Percentiles rank a stretch among this genome's conserved stretches.
Evolutionary conservation across 2,888 invertebrate species (phyloP).

Genomic region (Andrena haemorrhoa): DNA sequence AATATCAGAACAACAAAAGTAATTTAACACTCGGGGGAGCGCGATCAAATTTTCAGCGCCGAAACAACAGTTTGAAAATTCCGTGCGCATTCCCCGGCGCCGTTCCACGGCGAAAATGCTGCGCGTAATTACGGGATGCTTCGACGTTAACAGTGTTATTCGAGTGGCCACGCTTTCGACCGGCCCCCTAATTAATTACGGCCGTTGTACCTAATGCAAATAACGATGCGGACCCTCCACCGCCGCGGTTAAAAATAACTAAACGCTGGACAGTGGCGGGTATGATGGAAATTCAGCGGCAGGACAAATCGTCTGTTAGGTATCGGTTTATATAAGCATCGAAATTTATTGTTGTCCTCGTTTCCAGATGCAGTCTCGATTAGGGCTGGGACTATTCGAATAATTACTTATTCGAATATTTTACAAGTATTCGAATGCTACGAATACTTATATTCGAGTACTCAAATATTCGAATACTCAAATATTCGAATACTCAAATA

Average conservation of each 20-base stretch:
- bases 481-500: too few species aligned
- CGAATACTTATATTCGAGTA: too few species aligned
- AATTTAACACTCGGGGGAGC: constrained; percentile 33
- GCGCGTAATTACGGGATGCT: constrained; percentile 45
- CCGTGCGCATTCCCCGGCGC: constrained; percentile 4
- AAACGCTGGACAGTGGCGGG: neutral
- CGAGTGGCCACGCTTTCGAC: constrained; percentile 22
- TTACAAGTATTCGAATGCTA: too few species aligned
- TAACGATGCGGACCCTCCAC: neutral
- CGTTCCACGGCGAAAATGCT: constrained; percentile 13
- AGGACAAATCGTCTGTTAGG: neutral
- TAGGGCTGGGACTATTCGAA: too few species aligned
- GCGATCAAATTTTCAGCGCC: constrained; percentile 21
- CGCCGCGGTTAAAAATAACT: neutral
- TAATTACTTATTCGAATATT: too few species aligned
- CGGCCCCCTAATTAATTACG: constrained; percentile 44
- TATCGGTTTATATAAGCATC: neutral
- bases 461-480: too few species aligned
- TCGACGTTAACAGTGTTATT: constrained; percentile 45
- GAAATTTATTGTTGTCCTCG: neutral
- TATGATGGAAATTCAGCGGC: neutral
- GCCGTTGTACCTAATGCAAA: constrained; percentile 16
- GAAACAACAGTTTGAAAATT: constrained; percentile 11
- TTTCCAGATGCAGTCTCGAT: too few species aligned
- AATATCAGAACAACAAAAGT: constrained; percentile 22